Evolutionary conservation across 2,888 invertebrate genomes (phyloP).

Genomic region (Lamproptera curius): DNA sequence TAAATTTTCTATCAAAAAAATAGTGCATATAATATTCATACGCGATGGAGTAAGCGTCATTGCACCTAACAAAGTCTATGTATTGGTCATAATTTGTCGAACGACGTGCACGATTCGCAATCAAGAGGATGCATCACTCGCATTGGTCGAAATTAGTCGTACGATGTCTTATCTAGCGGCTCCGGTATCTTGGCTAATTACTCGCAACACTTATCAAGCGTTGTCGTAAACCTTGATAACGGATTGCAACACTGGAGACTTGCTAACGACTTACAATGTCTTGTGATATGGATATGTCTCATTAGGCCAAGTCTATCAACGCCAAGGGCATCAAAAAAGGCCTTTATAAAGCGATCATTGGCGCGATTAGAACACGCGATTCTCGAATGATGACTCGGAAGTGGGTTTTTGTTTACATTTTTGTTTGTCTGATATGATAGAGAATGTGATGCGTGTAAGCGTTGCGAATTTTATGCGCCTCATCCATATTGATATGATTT

Average conservation of each 20-base stretch:
- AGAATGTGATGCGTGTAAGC: not conserved
- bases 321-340: conserved; percentile 1
- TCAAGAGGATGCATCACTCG: conserved; percentile 1
- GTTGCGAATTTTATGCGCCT: not conserved
- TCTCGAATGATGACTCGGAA: too few species aligned
- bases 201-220: conserved; percentile 6
- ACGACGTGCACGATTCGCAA: too few species aligned
- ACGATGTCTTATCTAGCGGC: conserved; percentile 24
- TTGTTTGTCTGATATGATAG: not conserved
- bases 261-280: not conserved
- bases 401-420: not conserved
- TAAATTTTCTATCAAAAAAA: too few species aligned
- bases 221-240: conserved; percentile 8
- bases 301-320: conserved; percentile 13
- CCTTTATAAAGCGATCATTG: not conserved
- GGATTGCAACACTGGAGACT: conserved; percentile 6
- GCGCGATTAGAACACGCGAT: not conserved
- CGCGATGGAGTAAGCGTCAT: too few species aligned
- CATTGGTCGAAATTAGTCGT: conserved; percentile 25
- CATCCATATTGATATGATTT: not conserved
- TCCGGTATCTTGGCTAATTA: conserved; percentile 8
- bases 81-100: too few species aligned
- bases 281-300: conserved; percentile 6
- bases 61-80: too few species aligned
- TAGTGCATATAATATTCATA: too few species aligned